Evolutionary conservation across 2,113 vertebrate genomes (phyloP).

Genomic region (Hippopotamus amphibius): DNA sequence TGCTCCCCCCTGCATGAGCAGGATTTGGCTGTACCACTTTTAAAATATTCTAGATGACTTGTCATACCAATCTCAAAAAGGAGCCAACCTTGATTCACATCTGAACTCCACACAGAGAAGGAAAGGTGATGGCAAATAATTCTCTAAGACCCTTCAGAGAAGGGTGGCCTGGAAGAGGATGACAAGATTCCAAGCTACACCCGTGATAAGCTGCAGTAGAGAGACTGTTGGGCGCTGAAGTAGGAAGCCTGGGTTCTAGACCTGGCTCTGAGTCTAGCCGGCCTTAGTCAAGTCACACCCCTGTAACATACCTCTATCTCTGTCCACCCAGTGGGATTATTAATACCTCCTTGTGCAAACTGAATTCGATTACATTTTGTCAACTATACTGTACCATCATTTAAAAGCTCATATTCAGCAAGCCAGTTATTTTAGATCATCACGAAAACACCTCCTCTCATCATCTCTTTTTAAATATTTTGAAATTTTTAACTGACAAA

Average conservation of each 20-base stretch:
- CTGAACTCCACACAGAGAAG: slow-evolving; percentile 12
- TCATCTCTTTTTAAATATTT: slow-evolving; percentile 10
- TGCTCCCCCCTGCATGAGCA: neutral
- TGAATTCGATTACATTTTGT: neutral
- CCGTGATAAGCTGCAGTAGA: neutral
- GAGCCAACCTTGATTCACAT: neutral
- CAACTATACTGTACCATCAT: neutral
- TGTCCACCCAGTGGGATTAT: neutral
- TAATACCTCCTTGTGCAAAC: neutral
- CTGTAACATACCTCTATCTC: neutral
- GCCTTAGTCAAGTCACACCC: neutral
- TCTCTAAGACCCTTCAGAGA: neutral
- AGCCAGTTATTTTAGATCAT: neutral
- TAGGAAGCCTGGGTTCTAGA: neutral
- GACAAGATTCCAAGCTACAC: neutral
- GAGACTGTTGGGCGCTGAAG: neutral
- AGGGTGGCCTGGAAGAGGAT: neutral
- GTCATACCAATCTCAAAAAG: slow-evolving; percentile 55
- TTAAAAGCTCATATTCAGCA: neutral
- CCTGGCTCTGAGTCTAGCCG: neutral
- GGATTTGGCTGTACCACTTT: neutral
- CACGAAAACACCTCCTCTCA: neutral
- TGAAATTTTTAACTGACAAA: slow-evolving; percentile 2
- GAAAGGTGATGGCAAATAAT: neutral
- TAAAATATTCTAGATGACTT: slow-evolving; percentile 33